Evolutionary conservation across 2,888 invertebrate species (phyloP), one percentile per base, ranked within the genome.

Genomic region (Rapana venosa): DNA sequence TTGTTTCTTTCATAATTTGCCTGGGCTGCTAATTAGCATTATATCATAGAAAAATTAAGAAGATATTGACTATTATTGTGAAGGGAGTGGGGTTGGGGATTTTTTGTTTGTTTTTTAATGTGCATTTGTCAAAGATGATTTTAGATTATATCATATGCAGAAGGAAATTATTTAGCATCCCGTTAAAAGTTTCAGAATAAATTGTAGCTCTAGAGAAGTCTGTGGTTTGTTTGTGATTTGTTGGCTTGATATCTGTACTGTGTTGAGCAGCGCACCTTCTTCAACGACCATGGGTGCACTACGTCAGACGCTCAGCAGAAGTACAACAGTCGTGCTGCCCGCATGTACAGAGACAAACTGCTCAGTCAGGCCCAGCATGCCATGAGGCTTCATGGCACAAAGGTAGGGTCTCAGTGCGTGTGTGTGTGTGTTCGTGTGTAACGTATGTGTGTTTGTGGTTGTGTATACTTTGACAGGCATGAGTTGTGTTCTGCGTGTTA

Each of bases 301-400:
- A 98, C 91, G 74, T 97, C 97, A 87, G 99, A 99, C 97, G 98
- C 99, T 32, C 98, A 99, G 94, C 98, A 99, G 96, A 99, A 99
- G 96, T 99, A 99, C 96, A 98, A 98, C 96, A 99, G 99, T 2
- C 97, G 99, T 90, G 98, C 99, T 87, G 99, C 99, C 0, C 98
- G 98, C 95, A 96, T 98, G 94, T 99, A 99, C 96, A 97, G 98
- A 94, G 99, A 99, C 94, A 99, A 99, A 96, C 97, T 99, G 91
- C 94, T 97, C 92, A 97, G 97, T 89, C 96, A 97, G 94, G 98
- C 99, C n/a, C 97, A 97, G 92, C 98, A 98, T 95, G 98, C 99
- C 26, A 98, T 99, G 97, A 97, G 98, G 96, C 97, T 97, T 70
- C 98, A 98, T 96, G 98, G 98, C 90, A 98, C 97, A 83, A 98